A percentile compares a stretch with the other conserved stretches of the same genome.
These are phyloP conservation scores for Halesus radiatus DNA, from an alignment of 1,140 invertebrate genomes.

Conservation along the genomic window DNA sequence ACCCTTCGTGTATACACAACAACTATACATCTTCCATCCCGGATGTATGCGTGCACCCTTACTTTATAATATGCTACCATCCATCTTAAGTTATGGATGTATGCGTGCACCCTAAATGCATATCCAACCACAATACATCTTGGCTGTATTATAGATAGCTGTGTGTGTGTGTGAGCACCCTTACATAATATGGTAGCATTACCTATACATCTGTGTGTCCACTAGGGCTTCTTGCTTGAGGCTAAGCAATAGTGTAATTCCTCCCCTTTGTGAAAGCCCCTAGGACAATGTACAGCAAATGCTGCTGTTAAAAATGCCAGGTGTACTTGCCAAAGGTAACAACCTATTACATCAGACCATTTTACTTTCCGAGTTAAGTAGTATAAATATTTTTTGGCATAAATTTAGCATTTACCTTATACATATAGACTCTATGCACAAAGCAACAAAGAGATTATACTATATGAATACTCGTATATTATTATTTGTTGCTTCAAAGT, in stretches of 20 bases:
- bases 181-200: conserved; percentile 25
- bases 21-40: not conserved
- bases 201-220: not conserved
- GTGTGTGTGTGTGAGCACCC: conserved; percentile 1
- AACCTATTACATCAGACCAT: not conserved
- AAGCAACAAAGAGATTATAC: too few species aligned
- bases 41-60: not conserved
- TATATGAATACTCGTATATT: too few species aligned
- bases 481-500: not conserved
- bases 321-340: not conserved
- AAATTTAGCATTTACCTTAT: too few species aligned
- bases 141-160: too few species aligned
- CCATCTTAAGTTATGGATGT: not conserved
- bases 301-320: conserved; percentile 14
- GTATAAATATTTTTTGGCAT: not conserved
- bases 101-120: not conserved
- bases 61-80: not conserved
- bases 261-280: conserved; percentile 38
- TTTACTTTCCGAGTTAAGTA: not conserved
- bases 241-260: conserved; percentile 8
- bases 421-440: too few species aligned
- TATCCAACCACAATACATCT: not conserved
- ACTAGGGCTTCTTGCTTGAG: conserved; percentile 38
- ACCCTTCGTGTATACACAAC: not conserved
- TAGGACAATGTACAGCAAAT: conserved; percentile 24